A percentile compares a stretch with the other conserved stretches of the same genome.
Evolutionary conservation across 2,797 vertebrate species (phyloP).

Genomic region (Macropus fuliginosus): DNA sequence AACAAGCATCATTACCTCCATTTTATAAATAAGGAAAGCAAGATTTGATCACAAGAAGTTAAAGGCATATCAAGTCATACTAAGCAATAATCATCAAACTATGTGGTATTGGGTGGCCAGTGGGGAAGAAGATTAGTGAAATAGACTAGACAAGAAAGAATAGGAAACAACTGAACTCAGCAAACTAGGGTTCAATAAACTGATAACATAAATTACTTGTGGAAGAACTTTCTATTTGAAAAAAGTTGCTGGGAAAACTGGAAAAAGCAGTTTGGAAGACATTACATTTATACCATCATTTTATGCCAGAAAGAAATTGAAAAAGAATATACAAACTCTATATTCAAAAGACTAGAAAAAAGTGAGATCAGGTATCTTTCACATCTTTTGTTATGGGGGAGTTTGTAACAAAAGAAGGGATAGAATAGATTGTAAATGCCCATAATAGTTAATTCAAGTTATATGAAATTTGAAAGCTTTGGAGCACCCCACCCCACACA

Average conservation of each 20-base stretch:
- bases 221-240: not conserved
- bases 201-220: not conserved
- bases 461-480: not conserved
- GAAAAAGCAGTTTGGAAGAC: not conserved
- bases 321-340: not conserved
- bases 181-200: not conserved
- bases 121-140: not conserved
- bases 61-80: not conserved
- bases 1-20: not conserved
- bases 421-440: not conserved
- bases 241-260: not conserved
- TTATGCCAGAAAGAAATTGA: not conserved
- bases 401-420: not conserved
- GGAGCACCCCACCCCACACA: too few species aligned
- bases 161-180: conserved; percentile 1
- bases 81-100: not conserved
- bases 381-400: not conserved
- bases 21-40: not conserved
- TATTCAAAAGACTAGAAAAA: not conserved
- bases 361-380: not conserved
- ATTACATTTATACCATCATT: not conserved
- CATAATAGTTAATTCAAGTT: not conserved
- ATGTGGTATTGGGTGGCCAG: not conserved
- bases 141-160: not conserved
- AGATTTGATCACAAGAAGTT: not conserved